Evolutionary conservation across 2,888 invertebrate genomes (phyloP), one percentile per base, ranked within the genome.

Genomic region (Mylabris sibirica): DNA sequence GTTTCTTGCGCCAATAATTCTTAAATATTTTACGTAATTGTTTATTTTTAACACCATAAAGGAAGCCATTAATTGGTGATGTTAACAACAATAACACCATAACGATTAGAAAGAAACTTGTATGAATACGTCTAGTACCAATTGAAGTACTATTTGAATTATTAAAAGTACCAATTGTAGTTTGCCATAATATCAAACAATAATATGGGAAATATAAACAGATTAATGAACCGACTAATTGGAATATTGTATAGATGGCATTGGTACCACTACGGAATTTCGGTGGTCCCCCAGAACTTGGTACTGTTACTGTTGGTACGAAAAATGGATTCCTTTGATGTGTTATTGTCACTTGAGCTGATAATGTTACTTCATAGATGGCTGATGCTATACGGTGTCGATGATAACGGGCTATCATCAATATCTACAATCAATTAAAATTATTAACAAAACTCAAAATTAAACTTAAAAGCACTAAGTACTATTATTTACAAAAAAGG

Each of bases 331-430:
- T 93, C 73, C 93, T 87, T 82, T 93, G 93, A 80, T 93, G 93
- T 0, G 93, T 93, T 76, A 93, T 93, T 62, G 93, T 93, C 74
- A 94, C 94, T 85, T 94, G 94, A 0, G 94, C 94, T 9, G 93
- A 93, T 64, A 94, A 83, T 0, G 94, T 94, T 57, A 94, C 93
- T 86, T 94, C 93, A 85, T 93, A 94, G 75, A 94, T 93, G 26
- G 94, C 94, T 60, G 93, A 93, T 34, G 94, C 93, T 75, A 95
- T 95, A 69, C 94, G 88, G 81, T 94, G 94, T 6, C 93, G 88
- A 80, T 95, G 94, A 82, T 93, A 93, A 0, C 90, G 86, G 9
- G 90, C 90, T 67, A 90, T 90, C 79, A 90, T 89, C 63, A 90
- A 85, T 63, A 90, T 89, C 86, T 86, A 78, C n/a, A 62, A 59